Evolutionary conservation across 2,113 vertebrate genomes (phyloP), one percentile per base, ranked within the genome.

Genomic region (Gasterosteus aculeatus): DNA sequence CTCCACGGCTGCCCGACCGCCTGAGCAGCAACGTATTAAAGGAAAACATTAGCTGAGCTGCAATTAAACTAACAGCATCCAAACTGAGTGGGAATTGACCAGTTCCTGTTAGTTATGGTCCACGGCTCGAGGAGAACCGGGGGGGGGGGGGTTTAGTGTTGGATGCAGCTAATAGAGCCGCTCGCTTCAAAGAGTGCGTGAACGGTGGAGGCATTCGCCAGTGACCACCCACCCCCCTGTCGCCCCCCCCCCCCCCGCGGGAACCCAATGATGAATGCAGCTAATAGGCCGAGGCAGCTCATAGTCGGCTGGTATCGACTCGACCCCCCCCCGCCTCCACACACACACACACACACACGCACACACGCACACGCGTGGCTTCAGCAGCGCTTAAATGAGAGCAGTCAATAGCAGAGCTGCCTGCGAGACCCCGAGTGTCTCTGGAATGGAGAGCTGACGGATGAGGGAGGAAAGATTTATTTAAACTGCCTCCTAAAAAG

Each of bases 231-330:
- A 33, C 3, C 39, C 3, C 53, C 67, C 63, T n/a, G n/a, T n/a
- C n/a, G n/a, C n/a, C n/a, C n/a, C n/a, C n/a, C n/a, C n/a, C n/a
- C n/a, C n/a, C n/a, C 39, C 83, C 75, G 35, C 47, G 84, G 81
- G 84, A 84, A 64, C 4, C 14, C 15, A 59, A 83, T 88, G 87
- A 90, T 90, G 84, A 74, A 89, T 87, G 85, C 78, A 72, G 53
- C 85, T 84, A 87, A 90, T 75, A 81, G 83, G 67, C 68, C 35
- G 15, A 63, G 53, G 69, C 60, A 41, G 35, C 59, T 78, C 35
- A 56, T 22, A 58, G 69, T 78, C 31, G 51, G 72, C 76, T 47
- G 26, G 31, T 77, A 92, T 92, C 39, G 87, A 92, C 35, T 38
- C 35, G 35, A 5, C 35, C 85, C 70, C 57, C 15, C 18, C 33